These are phyloP conservation scores for Embiotoca jacksoni DNA, from an alignment of 2,113 vertebrate species.

Conservation along the genomic window DNA sequence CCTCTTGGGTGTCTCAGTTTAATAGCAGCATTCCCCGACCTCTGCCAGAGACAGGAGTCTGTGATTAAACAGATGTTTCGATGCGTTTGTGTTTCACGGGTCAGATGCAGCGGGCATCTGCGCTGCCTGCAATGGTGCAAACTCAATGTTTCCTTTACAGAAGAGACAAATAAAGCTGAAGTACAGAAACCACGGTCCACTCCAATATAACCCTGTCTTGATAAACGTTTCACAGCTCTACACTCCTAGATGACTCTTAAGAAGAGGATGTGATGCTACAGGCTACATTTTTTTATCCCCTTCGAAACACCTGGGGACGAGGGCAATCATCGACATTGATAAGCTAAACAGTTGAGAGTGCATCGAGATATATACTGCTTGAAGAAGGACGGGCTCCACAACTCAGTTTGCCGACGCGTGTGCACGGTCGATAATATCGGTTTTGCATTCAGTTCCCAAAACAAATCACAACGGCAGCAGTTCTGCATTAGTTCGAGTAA, in stretches of 20 bases:
- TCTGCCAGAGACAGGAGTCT: slow-evolving; percentile 23
- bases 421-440: slow-evolving; percentile 44
- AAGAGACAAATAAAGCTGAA: slow-evolving; percentile 48
- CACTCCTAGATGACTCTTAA: slow-evolving; percentile 39
- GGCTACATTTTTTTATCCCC: slow-evolving; percentile 64
- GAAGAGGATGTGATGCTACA: slow-evolving; percentile 68
- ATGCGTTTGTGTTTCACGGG: slow-evolving; percentile 26
- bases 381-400: slow-evolving; percentile 50
- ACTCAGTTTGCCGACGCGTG: slow-evolving; percentile 66
- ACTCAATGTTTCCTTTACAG: slow-evolving; percentile 1
- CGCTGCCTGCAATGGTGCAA: slow-evolving; percentile 15
- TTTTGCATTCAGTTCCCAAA: slow-evolving; percentile 65
- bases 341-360: slow-evolving; percentile 64
- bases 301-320: slow-evolving; percentile 48
- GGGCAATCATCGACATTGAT: slow-evolving; percentile 56
- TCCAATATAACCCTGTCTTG: slow-evolving; percentile 45
- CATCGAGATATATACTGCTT: slow-evolving; percentile 64
- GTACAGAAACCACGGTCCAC: slow-evolving; percentile 36
- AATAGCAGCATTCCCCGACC: slow-evolving; percentile 52
- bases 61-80: slow-evolving; percentile 29
- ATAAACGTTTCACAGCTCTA: slow-evolving; percentile 25
- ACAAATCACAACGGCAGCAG: slow-evolving; percentile 59
- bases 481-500: slow-evolving; percentile 81
- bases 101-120: slow-evolving; percentile 7
- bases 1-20: slow-evolving; percentile 18